A percentile compares a stretch with the other conserved stretches of the same genome.
phyloP scores from a whole-genome alignment of 1,140 invertebrate genomes.

The Thalassaphorura encarpata region DNA sequence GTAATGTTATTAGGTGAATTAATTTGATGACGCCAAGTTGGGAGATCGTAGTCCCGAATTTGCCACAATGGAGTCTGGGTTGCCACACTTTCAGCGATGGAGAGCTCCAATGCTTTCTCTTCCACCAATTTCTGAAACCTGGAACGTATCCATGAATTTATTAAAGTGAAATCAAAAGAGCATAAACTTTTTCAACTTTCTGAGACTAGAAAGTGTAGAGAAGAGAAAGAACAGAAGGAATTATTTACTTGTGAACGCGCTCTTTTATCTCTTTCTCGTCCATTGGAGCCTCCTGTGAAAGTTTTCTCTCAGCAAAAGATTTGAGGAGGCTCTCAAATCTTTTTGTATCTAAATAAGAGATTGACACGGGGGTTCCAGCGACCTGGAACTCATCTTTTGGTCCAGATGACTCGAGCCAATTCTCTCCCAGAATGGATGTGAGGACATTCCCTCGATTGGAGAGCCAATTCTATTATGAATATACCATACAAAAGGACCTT shows the following conservation, averaged over 20 bases:
- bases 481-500: background rate
- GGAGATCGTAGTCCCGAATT: background rate
- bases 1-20: background rate
- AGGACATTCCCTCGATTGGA: background rate
- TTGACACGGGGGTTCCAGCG: background rate
- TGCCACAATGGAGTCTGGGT: background rate
- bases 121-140: background rate
- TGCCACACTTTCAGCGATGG: background rate
- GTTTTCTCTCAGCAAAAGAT: no score
- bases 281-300: no score
- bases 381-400: background rate
- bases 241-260: background rate
- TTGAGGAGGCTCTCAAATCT: no score
- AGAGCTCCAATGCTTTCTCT: background rate
- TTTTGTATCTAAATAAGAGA: background rate
- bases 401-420: background rate
- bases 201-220: no score
- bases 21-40: background rate
- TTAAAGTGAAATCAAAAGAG: no score
- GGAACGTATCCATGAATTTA: no score
- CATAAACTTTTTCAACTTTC: no score
- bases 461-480: constrained; percentile 1
- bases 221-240: no score
- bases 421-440: background rate
- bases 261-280: background rate